A percentile compares a stretch with the other conserved stretches of the same genome.
Evolutionary conservation across 2,797 vertebrate species (phyloP).

Genomic region (Macroramphosus scolopax): DNA sequence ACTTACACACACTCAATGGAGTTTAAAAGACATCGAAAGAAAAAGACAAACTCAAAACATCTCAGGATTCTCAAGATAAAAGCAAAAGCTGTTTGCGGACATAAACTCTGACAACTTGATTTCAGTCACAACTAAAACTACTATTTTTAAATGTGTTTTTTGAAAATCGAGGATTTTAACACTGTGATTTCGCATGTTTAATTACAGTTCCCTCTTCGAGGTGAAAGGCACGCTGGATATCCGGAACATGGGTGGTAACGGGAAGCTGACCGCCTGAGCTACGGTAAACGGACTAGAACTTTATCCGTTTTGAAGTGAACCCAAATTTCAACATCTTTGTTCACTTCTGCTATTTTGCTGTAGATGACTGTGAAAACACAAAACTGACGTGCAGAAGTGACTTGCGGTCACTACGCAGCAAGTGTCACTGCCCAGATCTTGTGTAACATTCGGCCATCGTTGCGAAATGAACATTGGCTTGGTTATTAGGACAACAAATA

Average conservation of each 20-base stretch:
- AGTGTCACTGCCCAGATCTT: slow-evolving; percentile 72
- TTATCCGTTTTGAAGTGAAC: slow-evolving; percentile 65
- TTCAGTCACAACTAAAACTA: too few relatives aligned
- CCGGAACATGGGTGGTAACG: slow-evolving; percentile 61
- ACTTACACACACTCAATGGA: too few relatives aligned
- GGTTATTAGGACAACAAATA: slow-evolving; percentile 28
- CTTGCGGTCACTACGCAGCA: slow-evolving; percentile 71
- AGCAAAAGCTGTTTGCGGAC: too few relatives aligned
- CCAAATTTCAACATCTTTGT: slow-evolving; percentile 78
- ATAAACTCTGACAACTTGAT: too few relatives aligned
- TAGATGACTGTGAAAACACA: slow-evolving; percentile 63
- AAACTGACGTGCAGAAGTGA: slow-evolving; percentile 66
- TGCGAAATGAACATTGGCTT: slow-evolving; percentile 60
- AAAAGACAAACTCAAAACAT: too few relatives aligned
- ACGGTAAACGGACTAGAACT: slow-evolving; percentile 71
- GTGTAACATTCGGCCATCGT: slow-evolving; percentile 70
- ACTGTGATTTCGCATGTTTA: slow-evolving; percentile 33
- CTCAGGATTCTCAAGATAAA: too few relatives aligned
- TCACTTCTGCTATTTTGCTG: slow-evolving; percentile 80
- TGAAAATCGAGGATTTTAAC: slow-evolving; percentile 22
- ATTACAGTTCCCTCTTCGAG: slow-evolving; percentile 43
- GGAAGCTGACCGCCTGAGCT: slow-evolving; percentile 68
- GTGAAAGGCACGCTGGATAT: slow-evolving; percentile 59
- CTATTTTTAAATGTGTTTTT: neutral
- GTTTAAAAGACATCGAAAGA: too few relatives aligned